phyloP scores from a whole-genome alignment of 1,140 invertebrate species.

The Charaxes varanes region DNA sequence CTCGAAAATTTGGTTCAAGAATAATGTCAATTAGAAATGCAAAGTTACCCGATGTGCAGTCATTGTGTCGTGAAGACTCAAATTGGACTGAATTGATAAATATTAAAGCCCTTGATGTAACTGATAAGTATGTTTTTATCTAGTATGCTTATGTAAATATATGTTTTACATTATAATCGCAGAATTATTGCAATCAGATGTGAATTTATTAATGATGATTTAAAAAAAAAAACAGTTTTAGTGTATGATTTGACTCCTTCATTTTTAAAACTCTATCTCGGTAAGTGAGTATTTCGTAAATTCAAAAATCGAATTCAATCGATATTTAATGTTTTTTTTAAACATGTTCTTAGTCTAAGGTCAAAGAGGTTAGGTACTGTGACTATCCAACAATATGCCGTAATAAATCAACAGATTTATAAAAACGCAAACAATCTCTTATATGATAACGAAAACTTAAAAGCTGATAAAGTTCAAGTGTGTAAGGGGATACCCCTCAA shows the following conservation, averaged over 20 bases:
- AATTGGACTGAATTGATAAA: conserved; percentile 54
- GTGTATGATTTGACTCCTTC: no score
- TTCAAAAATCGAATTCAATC: conserved; percentile 4
- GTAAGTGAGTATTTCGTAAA: conserved; percentile 16
- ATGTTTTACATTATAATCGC: conserved; percentile 32
- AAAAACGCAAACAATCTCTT: no score
- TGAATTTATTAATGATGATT: no score
- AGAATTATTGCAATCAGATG: conserved; percentile 23
- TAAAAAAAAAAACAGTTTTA: background rate
- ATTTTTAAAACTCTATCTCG: conserved; percentile 8
- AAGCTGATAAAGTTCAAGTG: background rate
- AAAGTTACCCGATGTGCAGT: conserved; percentile 58
- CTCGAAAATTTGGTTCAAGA: no score
- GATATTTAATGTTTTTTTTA: conserved; percentile 6
- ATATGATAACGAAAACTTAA: no score
- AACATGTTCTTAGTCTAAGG: conserved; percentile 29
- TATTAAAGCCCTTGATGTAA: conserved; percentile 50
- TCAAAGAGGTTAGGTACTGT: conserved; percentile 52
- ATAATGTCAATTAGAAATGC: conserved; percentile 18
- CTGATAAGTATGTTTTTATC: conserved; percentile 59
- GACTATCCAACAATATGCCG: conserved; percentile 49
- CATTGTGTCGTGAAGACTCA: conserved; percentile 54
- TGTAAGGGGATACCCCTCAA: background rate
- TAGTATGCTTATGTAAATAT: conserved; percentile 40
- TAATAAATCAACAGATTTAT: conserved; percentile 2